phyloP scores from a whole-genome alignment of 2,113 vertebrate genomes.

The Zosterops lateralis region DNA sequence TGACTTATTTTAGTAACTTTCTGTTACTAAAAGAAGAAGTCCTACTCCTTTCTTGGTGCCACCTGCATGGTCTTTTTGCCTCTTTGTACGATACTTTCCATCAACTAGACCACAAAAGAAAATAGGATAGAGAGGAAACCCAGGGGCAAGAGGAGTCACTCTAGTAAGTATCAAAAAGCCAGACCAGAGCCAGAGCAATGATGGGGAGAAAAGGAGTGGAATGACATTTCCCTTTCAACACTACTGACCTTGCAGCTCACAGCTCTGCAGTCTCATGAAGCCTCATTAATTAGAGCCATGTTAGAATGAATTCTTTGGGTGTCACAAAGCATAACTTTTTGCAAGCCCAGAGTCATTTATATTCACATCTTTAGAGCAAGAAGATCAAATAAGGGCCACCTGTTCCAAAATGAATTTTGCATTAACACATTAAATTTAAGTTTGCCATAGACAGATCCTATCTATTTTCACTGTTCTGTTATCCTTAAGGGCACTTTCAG shows the following conservation, averaged over 20 bases:
- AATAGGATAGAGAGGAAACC: fast-evolving
- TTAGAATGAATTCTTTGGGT: not conserved
- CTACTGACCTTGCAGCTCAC: not conserved
- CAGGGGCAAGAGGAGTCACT: not conserved
- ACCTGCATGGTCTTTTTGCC: not conserved
- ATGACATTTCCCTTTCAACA: not conserved
- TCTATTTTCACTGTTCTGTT: not conserved
- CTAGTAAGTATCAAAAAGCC: not conserved
- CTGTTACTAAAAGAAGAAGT: not conserved
- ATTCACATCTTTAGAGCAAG: not conserved
- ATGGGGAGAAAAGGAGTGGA: not conserved
- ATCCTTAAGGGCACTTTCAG: not conserved
- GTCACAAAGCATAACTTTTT: not conserved
- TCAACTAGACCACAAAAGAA: not conserved
- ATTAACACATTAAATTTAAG: not conserved
- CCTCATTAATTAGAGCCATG: not conserved
- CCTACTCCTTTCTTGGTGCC: not conserved
- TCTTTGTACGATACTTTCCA: not conserved
- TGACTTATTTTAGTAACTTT: not conserved
- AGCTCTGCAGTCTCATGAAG: not conserved
- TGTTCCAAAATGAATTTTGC: not conserved
- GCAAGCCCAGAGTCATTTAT: not conserved
- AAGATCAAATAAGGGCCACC: not conserved
- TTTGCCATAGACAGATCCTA: not conserved
- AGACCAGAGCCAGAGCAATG: not conserved